Conservation (phyloP, 2,113 vertebrate genomes). For the Takifugu bimaculatus region DNA sequence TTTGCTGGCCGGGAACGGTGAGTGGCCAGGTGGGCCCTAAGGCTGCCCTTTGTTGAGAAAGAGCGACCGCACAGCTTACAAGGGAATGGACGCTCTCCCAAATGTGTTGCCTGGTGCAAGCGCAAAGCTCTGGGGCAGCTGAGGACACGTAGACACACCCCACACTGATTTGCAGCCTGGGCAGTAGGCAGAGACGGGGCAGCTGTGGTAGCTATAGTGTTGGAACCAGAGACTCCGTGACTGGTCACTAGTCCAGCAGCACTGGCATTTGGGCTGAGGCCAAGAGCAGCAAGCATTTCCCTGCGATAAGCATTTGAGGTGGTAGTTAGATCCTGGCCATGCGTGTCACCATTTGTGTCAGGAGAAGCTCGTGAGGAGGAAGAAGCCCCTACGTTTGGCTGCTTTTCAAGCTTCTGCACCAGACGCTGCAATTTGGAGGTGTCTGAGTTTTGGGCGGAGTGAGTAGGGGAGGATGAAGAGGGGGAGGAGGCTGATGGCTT, state of each 20-base stretch:
- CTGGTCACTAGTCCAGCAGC: slow-evolving; percentile 24
- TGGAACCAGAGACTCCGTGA: slow-evolving; percentile 44
- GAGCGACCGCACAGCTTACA: slow-evolving; percentile 89
- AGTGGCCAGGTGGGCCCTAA: slow-evolving; percentile 85
- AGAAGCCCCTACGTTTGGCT: slow-evolving; percentile 54
- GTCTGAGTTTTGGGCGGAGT: slow-evolving; percentile 80
- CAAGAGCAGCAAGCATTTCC: slow-evolving; percentile 76
- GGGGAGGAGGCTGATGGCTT: slow-evolving; percentile 75
- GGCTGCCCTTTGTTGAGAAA: slow-evolving; percentile 87
- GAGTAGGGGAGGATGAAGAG: slow-evolving; percentile 72
- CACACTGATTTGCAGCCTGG: slow-evolving; percentile 81
- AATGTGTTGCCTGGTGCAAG: slow-evolving; percentile 87
- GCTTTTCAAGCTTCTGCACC: slow-evolving; percentile 88
- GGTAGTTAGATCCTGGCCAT: slow-evolving; percentile 66
- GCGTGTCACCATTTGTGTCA: slow-evolving; percentile 52
- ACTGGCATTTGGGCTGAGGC: slow-evolving; percentile 65
- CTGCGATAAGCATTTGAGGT: slow-evolving; percentile 70
- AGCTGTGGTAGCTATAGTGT: slow-evolving; percentile 11
- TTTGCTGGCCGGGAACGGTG: slow-evolving; percentile 84
- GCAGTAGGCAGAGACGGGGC: slow-evolving; percentile 32
- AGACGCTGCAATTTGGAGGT: slow-evolving; percentile 89
- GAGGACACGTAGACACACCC: slow-evolving; percentile 84
- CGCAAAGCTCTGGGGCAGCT: slow-evolving; percentile 87
- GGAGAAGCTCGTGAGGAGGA: slow-evolving; percentile 43
- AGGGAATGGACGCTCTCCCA: slow-evolving; percentile 86